Conservation (phyloP, 2,888 invertebrate genomes). For the Mechanitis mazaeus region DNA sequence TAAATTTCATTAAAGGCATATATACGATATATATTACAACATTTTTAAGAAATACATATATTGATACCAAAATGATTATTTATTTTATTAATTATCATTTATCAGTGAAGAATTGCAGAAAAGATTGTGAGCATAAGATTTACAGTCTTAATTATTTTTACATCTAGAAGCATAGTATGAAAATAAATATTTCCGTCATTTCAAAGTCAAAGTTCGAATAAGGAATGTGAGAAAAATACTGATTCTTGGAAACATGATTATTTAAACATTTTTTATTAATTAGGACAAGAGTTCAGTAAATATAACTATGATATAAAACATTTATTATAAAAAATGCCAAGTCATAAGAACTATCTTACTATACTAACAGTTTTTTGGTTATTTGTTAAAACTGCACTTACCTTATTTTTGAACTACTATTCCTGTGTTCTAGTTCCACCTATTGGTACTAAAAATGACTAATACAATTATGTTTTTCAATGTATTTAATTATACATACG, state of each 20-base stretch:
- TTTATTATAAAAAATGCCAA: constrained; percentile 24
- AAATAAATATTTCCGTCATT: constrained; percentile 23
- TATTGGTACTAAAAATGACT: too few relatives aligned
- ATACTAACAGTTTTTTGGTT: constrained; percentile 11
- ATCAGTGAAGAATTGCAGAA: constrained; percentile 16
- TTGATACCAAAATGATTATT: not conserved
- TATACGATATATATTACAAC: constrained; percentile 6
- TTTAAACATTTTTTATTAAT: not conserved
- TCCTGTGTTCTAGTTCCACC: not conserved
- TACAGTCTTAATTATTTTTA: constrained; percentile 30
- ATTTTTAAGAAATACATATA: constrained; percentile 1
- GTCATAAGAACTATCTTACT: constrained; percentile 15
- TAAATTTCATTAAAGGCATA: constrained; percentile 4
- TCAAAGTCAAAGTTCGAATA: constrained; percentile 4
- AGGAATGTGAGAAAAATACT: constrained; percentile 19
- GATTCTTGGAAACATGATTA: not conserved
- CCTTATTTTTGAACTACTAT: not conserved
- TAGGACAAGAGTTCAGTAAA: not conserved
- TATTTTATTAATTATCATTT: constrained; percentile 1
- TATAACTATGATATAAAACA: not conserved
- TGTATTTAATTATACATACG: too few relatives aligned
- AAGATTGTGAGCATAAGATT: constrained; percentile 24
- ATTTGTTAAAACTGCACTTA: constrained; percentile 2
- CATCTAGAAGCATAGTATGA: constrained; percentile 22
- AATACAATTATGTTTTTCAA: too few relatives aligned